Conservation (phyloP, 1,140 invertebrate genomes). For the Drosophila lacteicornis region DNA sequence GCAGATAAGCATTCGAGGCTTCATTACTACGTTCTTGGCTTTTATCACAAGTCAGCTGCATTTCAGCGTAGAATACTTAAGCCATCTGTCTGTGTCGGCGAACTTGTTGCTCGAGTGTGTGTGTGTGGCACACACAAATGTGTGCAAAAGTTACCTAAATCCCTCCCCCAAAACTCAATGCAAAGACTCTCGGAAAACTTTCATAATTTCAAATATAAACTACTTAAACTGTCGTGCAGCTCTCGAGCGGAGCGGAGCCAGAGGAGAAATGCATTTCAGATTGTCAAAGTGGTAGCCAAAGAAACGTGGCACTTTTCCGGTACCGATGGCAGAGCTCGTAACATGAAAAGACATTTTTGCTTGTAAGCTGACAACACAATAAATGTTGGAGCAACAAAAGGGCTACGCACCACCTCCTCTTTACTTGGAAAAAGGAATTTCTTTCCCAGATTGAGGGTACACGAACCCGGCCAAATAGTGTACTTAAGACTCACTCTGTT, state of each 20-base stretch:
- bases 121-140: not conserved
- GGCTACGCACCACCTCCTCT: constrained; percentile 31
- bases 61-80: constrained; percentile 60
- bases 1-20: constrained; percentile 76
- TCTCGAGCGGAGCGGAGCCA: not conserved
- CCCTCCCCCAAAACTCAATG: constrained; percentile 34
- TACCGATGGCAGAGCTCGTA: constrained; percentile 12
- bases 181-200: constrained; percentile 58
- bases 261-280: constrained; percentile 46
- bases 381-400: constrained; percentile 38
- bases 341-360: constrained; percentile 23
- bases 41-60: constrained; percentile 68
- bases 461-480: constrained; percentile 39
- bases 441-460: constrained; percentile 21
- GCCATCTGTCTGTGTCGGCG: constrained; percentile 39
- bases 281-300: constrained; percentile 28
- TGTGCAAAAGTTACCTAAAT: constrained; percentile 45
- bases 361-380: constrained; percentile 47
- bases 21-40: constrained; percentile 65
- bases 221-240: constrained; percentile 77
- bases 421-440: constrained; percentile 2
- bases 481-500: constrained; percentile 43
- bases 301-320: constrained; percentile 25
- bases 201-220: constrained; percentile 77
- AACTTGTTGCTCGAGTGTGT: constrained; percentile 29